phyloP scores from a whole-genome alignment of 2,113 vertebrate genomes.

The Heloderma charlesbogerti region DNA sequence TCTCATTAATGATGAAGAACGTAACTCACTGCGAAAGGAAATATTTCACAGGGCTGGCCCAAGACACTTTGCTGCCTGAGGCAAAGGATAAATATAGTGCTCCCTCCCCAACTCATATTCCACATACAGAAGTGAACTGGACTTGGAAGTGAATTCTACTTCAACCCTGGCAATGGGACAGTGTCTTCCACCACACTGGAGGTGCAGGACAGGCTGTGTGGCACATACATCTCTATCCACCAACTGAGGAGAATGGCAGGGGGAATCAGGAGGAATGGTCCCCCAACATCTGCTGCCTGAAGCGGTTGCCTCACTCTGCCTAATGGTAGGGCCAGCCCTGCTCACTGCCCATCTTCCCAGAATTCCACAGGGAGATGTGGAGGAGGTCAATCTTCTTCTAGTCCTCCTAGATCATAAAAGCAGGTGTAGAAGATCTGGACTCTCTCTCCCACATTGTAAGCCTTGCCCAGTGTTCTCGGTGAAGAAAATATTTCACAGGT shows the following conservation, averaged over 20 bases:
- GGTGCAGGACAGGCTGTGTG: not conserved
- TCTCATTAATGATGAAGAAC: not conserved
- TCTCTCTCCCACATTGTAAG: too few species aligned
- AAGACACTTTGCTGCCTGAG: too few species aligned
- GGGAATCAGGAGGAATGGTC: too few species aligned
- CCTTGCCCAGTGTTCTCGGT: not conserved
- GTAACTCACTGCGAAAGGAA: not conserved
- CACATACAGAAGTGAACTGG: too few species aligned
- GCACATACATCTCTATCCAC: not conserved
- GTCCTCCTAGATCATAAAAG: not conserved
- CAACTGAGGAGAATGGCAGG: not conserved
- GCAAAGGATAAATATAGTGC: too few species aligned
- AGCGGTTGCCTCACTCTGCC: not conserved
- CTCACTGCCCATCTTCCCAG: not conserved
- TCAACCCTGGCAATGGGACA: not conserved
- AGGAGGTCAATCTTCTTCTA: not conserved
- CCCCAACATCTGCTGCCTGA: not conserved
- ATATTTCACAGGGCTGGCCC: too few species aligned
- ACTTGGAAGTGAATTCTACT: too few species aligned
- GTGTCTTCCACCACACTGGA: not conserved
- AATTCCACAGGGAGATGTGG: not conserved
- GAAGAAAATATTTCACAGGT: not conserved
- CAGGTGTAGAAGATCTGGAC: not conserved
- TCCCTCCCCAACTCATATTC: too few species aligned
- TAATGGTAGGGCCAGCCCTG: not conserved